Conservation (phyloP, 2,888 invertebrate species). For the Drosophila algonquin region DNA sequence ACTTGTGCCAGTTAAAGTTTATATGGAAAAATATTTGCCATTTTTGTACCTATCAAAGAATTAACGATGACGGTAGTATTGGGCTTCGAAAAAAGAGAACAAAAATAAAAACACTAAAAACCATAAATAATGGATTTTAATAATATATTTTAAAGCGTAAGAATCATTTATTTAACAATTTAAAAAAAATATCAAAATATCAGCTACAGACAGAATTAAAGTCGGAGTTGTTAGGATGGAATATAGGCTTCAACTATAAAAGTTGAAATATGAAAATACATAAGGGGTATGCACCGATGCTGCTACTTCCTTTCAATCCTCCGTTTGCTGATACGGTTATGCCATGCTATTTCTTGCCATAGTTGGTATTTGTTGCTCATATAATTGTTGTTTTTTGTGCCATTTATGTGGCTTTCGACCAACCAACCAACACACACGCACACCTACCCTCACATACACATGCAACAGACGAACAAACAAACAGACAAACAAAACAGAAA, state of each 20-base stretch:
- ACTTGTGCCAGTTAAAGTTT: slow-evolving; percentile 49
- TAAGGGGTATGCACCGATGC: neutral
- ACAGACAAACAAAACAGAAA: slow-evolving; percentile 19
- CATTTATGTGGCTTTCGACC: slow-evolving; percentile 65
- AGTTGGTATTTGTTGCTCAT: slow-evolving; percentile 27
- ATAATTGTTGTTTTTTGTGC: slow-evolving; percentile 52
- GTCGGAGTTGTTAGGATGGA: neutral
- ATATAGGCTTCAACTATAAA: neutral
- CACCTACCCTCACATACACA: slow-evolving; percentile 37
- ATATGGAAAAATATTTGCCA: slow-evolving; percentile 45
- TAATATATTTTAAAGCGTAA: neutral
- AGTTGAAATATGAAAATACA: too few species aligned
- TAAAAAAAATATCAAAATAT: neutral
- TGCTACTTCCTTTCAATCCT: neutral
- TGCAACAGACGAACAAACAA: slow-evolving; percentile 27
- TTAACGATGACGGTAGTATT: neutral
- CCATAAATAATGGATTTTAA: too few species aligned
- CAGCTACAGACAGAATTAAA: neutral
- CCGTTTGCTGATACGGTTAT: slow-evolving; percentile 19
- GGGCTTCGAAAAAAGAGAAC: neutral
- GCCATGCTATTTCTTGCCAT: slow-evolving; percentile 47
- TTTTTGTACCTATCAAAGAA: slow-evolving; percentile 7
- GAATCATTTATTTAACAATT: accelerated
- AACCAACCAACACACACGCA: slow-evolving; percentile 10
- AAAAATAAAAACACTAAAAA: too few species aligned